A percentile compares a stretch with the other conserved stretches of the same genome.
These are phyloP conservation scores for Tipula vernalis DNA, from an alignment of 2,888 invertebrate species.

Conservation along the genomic window DNA sequence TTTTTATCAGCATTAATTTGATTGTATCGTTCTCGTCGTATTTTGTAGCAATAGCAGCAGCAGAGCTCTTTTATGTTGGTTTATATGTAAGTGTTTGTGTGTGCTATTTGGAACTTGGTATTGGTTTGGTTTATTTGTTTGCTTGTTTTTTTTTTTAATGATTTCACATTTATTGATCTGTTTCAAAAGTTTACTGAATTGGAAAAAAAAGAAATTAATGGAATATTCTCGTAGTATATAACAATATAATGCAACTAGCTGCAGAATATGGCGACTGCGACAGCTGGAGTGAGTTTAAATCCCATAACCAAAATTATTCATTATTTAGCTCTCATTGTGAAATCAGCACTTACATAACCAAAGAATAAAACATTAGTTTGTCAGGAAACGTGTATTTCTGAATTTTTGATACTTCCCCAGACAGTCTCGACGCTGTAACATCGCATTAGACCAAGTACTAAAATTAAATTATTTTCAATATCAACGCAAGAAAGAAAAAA, in stretches of 20 bases:
- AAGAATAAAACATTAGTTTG: too few species aligned
- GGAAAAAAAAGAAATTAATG: background rate
- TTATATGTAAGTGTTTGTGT: background rate
- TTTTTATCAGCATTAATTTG: background rate
- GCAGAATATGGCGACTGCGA: background rate
- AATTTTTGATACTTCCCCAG: too few species aligned
- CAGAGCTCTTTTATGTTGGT: background rate
- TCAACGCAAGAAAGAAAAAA: too few species aligned
- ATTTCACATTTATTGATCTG: background rate
- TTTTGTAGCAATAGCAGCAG: background rate
- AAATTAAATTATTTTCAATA: too few species aligned
- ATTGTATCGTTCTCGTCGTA: background rate
- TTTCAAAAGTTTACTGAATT: constrained; percentile 4
- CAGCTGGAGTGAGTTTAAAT: background rate
- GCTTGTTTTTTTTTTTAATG: background rate
- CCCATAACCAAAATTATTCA: too few species aligned
- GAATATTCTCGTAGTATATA: background rate
- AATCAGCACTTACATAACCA: too few species aligned
- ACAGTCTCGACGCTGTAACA: too few species aligned
- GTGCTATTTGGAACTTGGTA: background rate
- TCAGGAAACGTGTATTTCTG: too few species aligned
- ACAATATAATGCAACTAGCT: background rate
- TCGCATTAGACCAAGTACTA: too few species aligned
- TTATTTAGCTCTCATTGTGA: too few species aligned
- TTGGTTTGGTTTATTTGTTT: background rate